Evolutionary conservation across 1,140 invertebrate genomes (phyloP).

Genomic region (Cotesia glomerata): DNA sequence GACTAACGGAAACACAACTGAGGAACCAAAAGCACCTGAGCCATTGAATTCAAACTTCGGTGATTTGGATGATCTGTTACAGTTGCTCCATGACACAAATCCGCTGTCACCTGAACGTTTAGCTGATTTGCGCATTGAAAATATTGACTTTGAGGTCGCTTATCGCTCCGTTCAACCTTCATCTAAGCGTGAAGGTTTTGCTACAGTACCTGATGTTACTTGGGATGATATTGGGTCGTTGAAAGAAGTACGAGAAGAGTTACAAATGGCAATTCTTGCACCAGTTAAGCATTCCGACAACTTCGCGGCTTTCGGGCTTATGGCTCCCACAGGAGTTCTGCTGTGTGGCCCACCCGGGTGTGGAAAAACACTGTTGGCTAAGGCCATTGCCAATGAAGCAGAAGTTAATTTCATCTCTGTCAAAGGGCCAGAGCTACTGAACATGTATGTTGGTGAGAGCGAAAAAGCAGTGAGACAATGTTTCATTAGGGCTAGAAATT

Average conservation of each 20-base stretch:
- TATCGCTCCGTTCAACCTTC: conserved; percentile 88
- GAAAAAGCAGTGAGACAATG: conserved; percentile 94
- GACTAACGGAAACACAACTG: background rate
- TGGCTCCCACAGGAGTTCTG: conserved; percentile 83
- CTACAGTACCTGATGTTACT: conserved; percentile 94
- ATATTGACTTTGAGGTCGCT: conserved; percentile 80
- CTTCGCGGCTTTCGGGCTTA: conserved; percentile 79
- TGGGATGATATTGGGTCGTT: conserved; percentile 98
- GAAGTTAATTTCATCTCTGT: conserved; percentile 97
- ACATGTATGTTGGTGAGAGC: conserved; percentile 99
- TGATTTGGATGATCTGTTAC: conserved; percentile 35
- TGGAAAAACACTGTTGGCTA: conserved; percentile 91
- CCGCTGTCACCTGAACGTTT: conserved; percentile 69
- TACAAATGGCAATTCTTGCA: conserved; percentile 89
- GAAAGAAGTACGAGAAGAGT: conserved; percentile 83
- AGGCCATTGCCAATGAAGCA: conserved; percentile 95
- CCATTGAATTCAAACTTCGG: background rate
- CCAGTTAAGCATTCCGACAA: conserved; percentile 87
- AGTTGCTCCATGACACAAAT: conserved; percentile 63
- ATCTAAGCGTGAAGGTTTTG: conserved; percentile 95
- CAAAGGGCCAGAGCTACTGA: conserved; percentile 94
- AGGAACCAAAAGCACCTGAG: background rate
- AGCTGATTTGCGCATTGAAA: conserved; percentile 70
- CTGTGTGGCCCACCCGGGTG: conserved; percentile 94
- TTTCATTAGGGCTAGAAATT: conserved; percentile 93